These are phyloP conservation scores for Eristalis intricaria DNA, from an alignment of 2,888 invertebrate species.

Conservation along the genomic window DNA sequence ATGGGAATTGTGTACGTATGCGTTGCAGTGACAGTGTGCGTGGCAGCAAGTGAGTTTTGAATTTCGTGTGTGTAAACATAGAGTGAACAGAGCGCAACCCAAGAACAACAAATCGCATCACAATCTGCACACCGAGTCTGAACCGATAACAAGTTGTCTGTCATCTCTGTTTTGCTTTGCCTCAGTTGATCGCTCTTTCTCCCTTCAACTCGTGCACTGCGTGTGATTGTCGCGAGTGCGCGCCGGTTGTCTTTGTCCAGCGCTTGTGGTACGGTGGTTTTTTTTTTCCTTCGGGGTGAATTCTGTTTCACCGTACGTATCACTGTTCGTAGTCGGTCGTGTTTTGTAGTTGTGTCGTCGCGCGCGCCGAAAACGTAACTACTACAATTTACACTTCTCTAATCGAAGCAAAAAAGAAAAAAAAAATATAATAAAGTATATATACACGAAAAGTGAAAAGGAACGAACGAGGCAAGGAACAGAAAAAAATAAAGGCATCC, in stretches of 20 bases:
- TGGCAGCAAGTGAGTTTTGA: constrained; percentile 31
- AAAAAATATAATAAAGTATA: neutral
- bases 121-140: constrained; percentile 28
- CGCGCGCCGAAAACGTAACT: constrained; percentile 61
- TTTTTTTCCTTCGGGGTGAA: constrained; percentile 1
- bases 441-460: neutral
- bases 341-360: constrained; percentile 33
- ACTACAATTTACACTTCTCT: neutral
- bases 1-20: constrained; percentile 14
- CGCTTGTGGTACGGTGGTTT: constrained; percentile 8
- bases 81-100: constrained; percentile 36
- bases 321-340: constrained; percentile 18
- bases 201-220: neutral
- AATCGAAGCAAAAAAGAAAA: constrained; percentile 18
- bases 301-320: constrained; percentile 42
- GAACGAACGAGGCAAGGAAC: neutral
- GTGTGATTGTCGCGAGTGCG: neutral
- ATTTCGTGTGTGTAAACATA: constrained; percentile 56
- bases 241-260: constrained; percentile 40
- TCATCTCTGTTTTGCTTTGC: constrained; percentile 26
- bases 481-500: neutral
- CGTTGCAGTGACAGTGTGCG: constrained; percentile 50
- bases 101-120: constrained; percentile 63
- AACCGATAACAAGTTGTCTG: constrained; percentile 62
- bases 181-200: neutral